Percentiles rank a stretch among this genome's conserved stretches.
phyloP scores from a whole-genome alignment of 2,797 vertebrate species.

The Acanthornis magna region DNA sequence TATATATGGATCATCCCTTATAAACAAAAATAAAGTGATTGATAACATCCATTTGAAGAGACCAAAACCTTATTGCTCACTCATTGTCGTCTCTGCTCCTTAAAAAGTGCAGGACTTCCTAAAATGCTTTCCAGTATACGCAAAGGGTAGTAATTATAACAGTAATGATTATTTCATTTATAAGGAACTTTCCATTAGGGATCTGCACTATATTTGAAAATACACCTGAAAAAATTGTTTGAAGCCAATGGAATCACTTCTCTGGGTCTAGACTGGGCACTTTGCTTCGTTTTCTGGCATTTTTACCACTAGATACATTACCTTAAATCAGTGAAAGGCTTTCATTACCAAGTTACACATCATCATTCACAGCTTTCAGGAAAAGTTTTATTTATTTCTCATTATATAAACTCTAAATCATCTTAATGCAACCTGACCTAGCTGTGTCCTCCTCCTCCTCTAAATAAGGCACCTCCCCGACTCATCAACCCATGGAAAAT shows the following conservation, averaged over 20 bases:
- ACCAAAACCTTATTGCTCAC: constrained; percentile 27
- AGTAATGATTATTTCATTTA: constrained; percentile 4
- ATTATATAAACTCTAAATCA: constrained; percentile 34
- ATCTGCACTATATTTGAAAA: not conserved
- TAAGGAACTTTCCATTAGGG: not conserved
- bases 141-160: not conserved
- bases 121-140: not conserved
- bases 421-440: constrained; percentile 30
- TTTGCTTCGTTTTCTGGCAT: not conserved
- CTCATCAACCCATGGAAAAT: constrained; percentile 27
- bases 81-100: constrained; percentile 11
- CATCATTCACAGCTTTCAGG: not conserved
- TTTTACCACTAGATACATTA: not conserved
- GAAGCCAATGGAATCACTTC: not conserved
- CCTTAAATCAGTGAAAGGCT: not conserved
- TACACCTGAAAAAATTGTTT: not conserved
- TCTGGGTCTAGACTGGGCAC: not conserved
- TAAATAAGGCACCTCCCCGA: constrained; percentile 17
- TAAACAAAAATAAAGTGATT: constrained; percentile 37
- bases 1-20: constrained; percentile 7
- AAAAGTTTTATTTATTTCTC: constrained; percentile 24
- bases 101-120: not conserved
- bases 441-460: not conserved
- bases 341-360: not conserved
- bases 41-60: constrained; percentile 6